phyloP scores from a whole-genome alignment of 2,797 vertebrate genomes.

The Psittacula derbiana region DNA sequence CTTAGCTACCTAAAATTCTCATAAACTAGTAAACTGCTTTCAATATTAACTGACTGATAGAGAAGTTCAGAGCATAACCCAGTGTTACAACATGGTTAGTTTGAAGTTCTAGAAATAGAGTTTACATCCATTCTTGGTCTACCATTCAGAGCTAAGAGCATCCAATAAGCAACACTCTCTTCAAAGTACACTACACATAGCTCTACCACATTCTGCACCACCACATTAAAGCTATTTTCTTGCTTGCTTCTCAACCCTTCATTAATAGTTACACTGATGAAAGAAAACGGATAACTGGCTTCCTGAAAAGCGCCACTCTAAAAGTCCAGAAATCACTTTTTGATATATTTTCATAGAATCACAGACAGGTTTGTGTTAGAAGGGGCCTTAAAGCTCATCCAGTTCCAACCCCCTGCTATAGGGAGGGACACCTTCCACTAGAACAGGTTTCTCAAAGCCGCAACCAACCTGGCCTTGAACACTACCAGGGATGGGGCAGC shows the following conservation, averaged over 20 bases:
- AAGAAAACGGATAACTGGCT: neutral
- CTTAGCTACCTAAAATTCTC: neutral
- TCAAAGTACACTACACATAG: neutral
- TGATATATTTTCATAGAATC: neutral
- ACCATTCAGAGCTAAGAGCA: neutral
- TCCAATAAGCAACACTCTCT: neutral
- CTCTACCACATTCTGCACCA: neutral
- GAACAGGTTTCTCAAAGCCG: neutral
- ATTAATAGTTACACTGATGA: neutral
- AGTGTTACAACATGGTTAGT: neutral
- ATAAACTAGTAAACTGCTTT: neutral
- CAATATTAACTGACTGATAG: neutral
- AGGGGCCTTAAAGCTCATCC: neutral
- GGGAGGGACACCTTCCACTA: neutral
- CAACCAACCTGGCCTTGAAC: neutral
- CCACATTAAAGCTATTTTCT: neutral
- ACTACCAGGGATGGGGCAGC: neutral
- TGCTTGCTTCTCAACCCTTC: neutral
- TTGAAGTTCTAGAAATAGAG: neutral
- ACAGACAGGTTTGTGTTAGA: neutral
- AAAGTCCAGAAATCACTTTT: neutral
- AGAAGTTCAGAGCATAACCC: neutral
- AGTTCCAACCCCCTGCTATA: neutral
- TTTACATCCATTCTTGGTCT: neutral
- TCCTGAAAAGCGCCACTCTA: neutral